Evolutionary conservation across 2,888 invertebrate species (phyloP).

Genomic region (Rutpela maculata): DNA sequence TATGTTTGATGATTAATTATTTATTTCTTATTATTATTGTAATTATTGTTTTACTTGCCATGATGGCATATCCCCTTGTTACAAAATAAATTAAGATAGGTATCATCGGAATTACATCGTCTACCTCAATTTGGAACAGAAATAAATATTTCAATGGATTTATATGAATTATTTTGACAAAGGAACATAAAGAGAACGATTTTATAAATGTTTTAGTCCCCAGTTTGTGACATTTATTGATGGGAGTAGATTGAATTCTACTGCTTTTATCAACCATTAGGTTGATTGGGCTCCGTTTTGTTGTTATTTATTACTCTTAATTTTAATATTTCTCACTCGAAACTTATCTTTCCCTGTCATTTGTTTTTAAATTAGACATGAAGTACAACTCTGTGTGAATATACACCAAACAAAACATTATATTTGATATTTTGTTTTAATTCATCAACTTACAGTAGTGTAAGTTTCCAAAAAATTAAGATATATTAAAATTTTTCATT

Average conservation of each 20-base stretch:
- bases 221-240: constrained; percentile 45
- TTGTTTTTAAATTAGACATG: background rate
- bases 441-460: too few relatives aligned
- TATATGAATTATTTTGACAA: constrained; percentile 24
- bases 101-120: background rate
- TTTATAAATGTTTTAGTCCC: constrained; percentile 38
- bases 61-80: background rate
- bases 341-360: background rate
- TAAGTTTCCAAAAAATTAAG: too few relatives aligned
- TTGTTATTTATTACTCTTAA: constrained; percentile 1
- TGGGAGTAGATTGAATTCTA: constrained; percentile 25
- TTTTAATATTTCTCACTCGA: constrained; percentile 3
- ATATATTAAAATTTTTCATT: too few relatives aligned
- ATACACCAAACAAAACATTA: too few relatives aligned
- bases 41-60: background rate
- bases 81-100: background rate
- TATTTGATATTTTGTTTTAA: too few relatives aligned
- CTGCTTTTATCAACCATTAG: constrained; percentile 25
- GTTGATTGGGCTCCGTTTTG: constrained; percentile 11
- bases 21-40: background rate
- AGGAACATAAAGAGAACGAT: constrained; percentile 14
- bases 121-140: background rate
- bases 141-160: constrained; percentile 21
- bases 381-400: too few relatives aligned
- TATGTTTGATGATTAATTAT: background rate